These are phyloP conservation scores for Hedychridium roseum DNA, from an alignment of 2,888 invertebrate genomes.

Conservation along the genomic window DNA sequence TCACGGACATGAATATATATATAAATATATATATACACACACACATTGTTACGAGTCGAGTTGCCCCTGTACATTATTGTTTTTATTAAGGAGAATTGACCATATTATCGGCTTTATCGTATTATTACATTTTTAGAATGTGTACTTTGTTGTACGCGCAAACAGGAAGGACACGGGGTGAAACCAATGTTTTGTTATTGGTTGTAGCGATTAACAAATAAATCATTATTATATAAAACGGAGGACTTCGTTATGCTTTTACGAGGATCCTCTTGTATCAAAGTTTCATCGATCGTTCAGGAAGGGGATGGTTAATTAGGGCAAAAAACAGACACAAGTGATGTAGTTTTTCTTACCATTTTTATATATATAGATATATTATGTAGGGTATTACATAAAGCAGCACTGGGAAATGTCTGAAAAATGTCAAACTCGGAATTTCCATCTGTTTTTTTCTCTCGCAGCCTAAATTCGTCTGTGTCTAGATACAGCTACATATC, in stretches of 20 bases:
- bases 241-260: conserved; percentile 16
- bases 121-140: conserved; percentile 35
- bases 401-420: conserved; percentile 54
- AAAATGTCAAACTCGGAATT: conserved; percentile 50
- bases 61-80: conserved; percentile 39
- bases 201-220: conserved; percentile 43
- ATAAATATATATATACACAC: conserved; percentile 18
- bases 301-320: conserved; percentile 5
- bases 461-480: conserved; percentile 45
- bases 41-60: conserved; percentile 35
- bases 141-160: conserved; percentile 15
- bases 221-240: conserved; percentile 47
- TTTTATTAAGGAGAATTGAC: conserved; percentile 43
- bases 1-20: conserved; percentile 14
- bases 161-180: conserved; percentile 7
- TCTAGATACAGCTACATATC: conserved; percentile 26
- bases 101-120: conserved; percentile 40
- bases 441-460: no score
- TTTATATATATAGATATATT: conserved; percentile 48
- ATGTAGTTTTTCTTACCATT: conserved; percentile 38
- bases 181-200: conserved; percentile 36
- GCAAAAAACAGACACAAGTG: no score
- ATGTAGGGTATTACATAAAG: conserved; percentile 60
- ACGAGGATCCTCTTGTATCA: no score
- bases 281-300: conserved; percentile 8